Conservation (phyloP, 1,140 invertebrate species). For the Bombus difficillimus region DNA sequence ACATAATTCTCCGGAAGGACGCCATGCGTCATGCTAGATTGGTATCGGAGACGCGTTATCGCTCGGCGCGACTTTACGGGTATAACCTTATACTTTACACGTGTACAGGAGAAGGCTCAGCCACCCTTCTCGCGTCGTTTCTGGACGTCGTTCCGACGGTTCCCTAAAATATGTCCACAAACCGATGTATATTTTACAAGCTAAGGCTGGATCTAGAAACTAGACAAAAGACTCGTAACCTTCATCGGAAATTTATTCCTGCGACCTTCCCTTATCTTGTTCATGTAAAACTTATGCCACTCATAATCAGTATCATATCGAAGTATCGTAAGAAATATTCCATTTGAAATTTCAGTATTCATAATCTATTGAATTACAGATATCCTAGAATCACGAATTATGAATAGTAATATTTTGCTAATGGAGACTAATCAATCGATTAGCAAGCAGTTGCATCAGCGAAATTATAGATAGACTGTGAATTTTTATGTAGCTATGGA, state of each 20-base stretch:
- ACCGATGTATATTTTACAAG: constrained; percentile 57
- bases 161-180: constrained; percentile 56
- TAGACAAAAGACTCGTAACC: constrained; percentile 29
- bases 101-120: constrained; percentile 46
- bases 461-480: background rate
- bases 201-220: constrained; percentile 42
- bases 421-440: background rate
- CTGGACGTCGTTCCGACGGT: constrained; percentile 29
- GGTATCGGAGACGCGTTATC: constrained; percentile 72
- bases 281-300: background rate
- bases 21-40: constrained; percentile 75
- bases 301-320: constrained; percentile 8
- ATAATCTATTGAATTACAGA: background rate
- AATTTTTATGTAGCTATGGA: background rate
- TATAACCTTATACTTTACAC: constrained; percentile 65
- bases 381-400: background rate
- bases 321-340: background rate
- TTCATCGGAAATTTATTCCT: constrained; percentile 26
- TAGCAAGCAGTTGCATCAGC: too few species aligned
- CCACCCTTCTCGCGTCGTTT: constrained; percentile 43
- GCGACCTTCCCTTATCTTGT: background rate
- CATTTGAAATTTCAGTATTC: background rate
- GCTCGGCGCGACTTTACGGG: constrained; percentile 61
- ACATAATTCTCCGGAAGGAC: constrained; percentile 69
- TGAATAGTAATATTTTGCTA: background rate